Percentiles rank a stretch among this genome's conserved stretches.
phyloP scores from a whole-genome alignment of 2,888 invertebrate species.

The Phanerotoma sp. region DNA sequence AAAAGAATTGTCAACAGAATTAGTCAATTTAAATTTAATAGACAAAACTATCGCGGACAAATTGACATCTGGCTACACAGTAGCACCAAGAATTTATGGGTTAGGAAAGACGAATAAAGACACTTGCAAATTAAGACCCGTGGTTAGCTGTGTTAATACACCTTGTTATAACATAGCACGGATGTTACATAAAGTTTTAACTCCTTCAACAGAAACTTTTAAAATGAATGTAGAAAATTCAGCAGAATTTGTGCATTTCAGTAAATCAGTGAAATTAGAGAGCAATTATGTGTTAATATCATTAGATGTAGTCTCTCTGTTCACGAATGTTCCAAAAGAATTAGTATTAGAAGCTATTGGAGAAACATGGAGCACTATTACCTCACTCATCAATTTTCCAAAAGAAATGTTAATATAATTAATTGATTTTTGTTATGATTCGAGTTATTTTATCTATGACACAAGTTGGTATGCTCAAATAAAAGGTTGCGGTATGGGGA shows the following conservation, averaged over 20 bases:
- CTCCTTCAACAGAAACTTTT: not conserved
- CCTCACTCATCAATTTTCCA: not conserved
- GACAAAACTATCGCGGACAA: not conserved
- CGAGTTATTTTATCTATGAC: slow-evolving; percentile 1
- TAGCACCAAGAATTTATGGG: not conserved
- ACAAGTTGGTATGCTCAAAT: not conserved
- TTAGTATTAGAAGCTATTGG: not conserved
- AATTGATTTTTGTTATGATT: slow-evolving; percentile 1
- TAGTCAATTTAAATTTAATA: not conserved
- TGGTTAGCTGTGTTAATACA: not conserved
- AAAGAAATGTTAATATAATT: not conserved
- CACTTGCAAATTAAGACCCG: not conserved
- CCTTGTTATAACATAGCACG: not conserved
- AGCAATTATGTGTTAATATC: not conserved
- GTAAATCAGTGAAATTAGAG: not conserved
- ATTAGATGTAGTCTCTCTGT: not conserved
- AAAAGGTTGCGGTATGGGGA: not conserved
- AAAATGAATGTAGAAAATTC: not conserved
- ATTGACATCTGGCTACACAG: not conserved
- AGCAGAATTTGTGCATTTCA: not conserved
- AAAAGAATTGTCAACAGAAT: not conserved
- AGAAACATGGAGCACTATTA: not conserved
- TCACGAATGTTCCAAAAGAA: not conserved
- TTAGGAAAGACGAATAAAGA: not conserved
- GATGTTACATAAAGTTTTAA: not conserved